phyloP scores from a whole-genome alignment of 2,888 invertebrate genomes.

The Platycnemis pennipes region DNA sequence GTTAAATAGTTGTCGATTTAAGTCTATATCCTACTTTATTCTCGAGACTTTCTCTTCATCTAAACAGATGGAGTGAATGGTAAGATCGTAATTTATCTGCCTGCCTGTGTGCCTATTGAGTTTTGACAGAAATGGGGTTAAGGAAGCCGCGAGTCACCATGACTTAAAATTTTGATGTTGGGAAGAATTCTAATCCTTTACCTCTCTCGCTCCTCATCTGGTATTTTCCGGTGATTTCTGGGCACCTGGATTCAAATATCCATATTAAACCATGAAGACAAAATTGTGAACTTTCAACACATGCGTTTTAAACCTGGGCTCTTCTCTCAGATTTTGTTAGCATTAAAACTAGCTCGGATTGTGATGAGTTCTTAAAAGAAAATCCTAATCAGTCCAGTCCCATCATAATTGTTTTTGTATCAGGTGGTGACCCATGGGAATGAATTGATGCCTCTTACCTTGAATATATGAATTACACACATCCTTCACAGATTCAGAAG shows the following conservation, averaged over 20 bases:
- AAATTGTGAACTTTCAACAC: too few species aligned
- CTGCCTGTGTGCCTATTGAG: neutral
- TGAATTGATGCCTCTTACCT: too few species aligned
- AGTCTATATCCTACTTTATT: neutral
- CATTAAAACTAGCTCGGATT: too few species aligned
- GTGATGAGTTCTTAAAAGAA: too few species aligned
- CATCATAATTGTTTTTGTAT: neutral
- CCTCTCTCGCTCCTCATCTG: neutral
- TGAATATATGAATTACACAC: too few species aligned
- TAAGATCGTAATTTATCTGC: neutral
- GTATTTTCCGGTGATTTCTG: neutral
- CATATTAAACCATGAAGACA: too few species aligned
- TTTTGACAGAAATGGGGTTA: slow-evolving; percentile 20
- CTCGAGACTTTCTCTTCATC: neutral
- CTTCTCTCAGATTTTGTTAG: too few species aligned
- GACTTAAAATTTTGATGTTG: neutral
- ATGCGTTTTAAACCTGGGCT: too few species aligned
- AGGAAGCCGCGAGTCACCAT: neutral
- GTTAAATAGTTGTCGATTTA: neutral
- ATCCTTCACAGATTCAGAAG: too few species aligned
- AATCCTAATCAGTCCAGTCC: too few species aligned
- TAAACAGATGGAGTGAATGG: neutral
- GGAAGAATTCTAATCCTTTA: neutral
- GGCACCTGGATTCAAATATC: neutral
- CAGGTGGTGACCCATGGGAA: too few species aligned